Evolutionary conservation across 2,888 invertebrate genomes (phyloP), one percentile per base, ranked within the genome.

Genomic region (Platypus cylindrus): DNA sequence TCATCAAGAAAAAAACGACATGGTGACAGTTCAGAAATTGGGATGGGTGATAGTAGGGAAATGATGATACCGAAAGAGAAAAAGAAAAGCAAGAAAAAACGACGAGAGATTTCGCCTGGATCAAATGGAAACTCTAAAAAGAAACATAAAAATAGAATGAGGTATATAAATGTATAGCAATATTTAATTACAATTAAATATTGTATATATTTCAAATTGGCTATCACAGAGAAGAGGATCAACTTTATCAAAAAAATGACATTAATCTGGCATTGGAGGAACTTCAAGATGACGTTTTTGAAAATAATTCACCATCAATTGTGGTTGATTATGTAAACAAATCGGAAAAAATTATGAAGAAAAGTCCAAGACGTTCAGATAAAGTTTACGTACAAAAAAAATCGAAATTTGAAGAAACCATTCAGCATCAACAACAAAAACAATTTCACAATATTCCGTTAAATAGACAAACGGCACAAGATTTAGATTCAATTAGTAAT

Each of bases 1-100:
- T 58, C 59, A 3, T 62, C 62, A 46, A 58, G 58, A 2, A 46
- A 59, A 12, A 61, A 60, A 44, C 61, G 62, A 40, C 54, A 56
- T 33, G 58, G 60, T 37, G 50, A 37, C 3, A 51, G 53, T 16
- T 40, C 45, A 3, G 51, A 51, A 30, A 25, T 43, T 22, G 51
- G 51, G 2, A 53, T 59, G 39, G 60, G 62, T 4, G 60, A 62
- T 38, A 63, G 62, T 43, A 51, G 61, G 20, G 63, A 63, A 46
- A 61, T 62, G 57, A 63, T 63, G 59, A 60, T 63, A 30, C 62
- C 62, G 1, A 62, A 60, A 40, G 62, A 63, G 36, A 60, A 59
- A 45, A 52, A 53, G 23, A 62, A 60, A 38, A 60, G 57, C 37
- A 62, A 62, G 40, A 62, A 62, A 47, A 62, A 62, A 34, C 56